A percentile compares a stretch with the other conserved stretches of the same genome.
These are phyloP conservation scores for Ashinkailepas kermadecensis DNA, from an alignment of 2,888 invertebrate species.

Conservation along the genomic window DNA sequence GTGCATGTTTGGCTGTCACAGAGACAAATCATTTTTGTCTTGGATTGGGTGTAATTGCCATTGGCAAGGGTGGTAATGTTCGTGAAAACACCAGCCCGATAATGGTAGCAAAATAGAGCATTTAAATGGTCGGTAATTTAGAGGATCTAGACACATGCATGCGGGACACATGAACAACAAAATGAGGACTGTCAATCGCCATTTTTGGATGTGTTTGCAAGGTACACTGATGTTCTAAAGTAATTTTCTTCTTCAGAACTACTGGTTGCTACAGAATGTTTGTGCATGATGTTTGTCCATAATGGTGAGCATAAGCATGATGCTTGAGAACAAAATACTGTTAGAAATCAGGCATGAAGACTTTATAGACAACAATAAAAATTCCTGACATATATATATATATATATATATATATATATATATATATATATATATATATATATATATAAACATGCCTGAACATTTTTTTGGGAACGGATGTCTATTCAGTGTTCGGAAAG, in stretches of 20 bases:
- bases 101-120: too few relatives aligned
- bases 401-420: slow-evolving; percentile 25
- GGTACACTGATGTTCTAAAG: background rate
- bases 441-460: slow-evolving; percentile 24
- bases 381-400: slow-evolving; percentile 16
- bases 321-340: background rate
- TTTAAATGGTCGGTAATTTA: too few relatives aligned
- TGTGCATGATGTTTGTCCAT: background rate
- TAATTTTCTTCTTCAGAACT: background rate
- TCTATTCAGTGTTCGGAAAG: too few relatives aligned
- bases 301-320: background rate
- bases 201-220: background rate
- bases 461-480: background rate
- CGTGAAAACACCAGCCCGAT: too few relatives aligned
- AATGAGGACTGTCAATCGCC: background rate
- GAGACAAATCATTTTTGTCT: too few relatives aligned
- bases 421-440: slow-evolving; percentile 27
- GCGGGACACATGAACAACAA: too few relatives aligned
- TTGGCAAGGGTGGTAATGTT: too few relatives aligned
- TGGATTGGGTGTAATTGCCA: too few relatives aligned
- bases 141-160: too few relatives aligned
- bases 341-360: background rate
- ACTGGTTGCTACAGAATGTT: background rate
- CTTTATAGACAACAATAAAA: background rate
- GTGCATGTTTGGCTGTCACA: too few relatives aligned